Evolutionary conservation across 2,113 vertebrate genomes (phyloP).

Genomic region (Apeltes quadracus): DNA sequence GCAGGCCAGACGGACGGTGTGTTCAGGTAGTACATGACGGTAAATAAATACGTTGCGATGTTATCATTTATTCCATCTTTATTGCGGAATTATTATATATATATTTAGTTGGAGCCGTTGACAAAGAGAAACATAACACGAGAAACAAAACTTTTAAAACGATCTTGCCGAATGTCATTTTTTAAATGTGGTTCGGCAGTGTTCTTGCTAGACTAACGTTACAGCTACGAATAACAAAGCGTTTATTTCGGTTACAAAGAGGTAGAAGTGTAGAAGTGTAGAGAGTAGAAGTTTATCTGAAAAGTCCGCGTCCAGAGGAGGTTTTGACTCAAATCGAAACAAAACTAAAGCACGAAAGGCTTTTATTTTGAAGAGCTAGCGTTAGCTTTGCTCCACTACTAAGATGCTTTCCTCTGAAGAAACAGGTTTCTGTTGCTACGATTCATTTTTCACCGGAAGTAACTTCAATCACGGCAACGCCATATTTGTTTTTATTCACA

Average conservation of each 20-base stretch:
- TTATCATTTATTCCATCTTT: too few relatives aligned
- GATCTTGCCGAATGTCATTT: too few relatives aligned
- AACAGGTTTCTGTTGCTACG: neutral
- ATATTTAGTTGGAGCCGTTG: too few relatives aligned
- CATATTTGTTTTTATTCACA: rapidly evolving
- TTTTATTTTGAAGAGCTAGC: slow-evolving; percentile 27
- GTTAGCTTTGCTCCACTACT: neutral
- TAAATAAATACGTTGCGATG: too few relatives aligned
- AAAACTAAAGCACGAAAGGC: neutral
- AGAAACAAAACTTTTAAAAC: too few relatives aligned
- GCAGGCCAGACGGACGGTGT: neutral
- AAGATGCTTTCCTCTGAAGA: neutral
- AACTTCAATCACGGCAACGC: rapidly evolving
- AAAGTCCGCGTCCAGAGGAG: neutral
- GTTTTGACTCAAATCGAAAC: neutral
- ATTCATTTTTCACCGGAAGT: rapidly evolving
- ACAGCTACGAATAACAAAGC: too few relatives aligned
- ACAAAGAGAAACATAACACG: too few relatives aligned
- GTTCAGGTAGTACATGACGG: neutral
- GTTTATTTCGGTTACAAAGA: too few relatives aligned
- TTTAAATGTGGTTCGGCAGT: too few relatives aligned
- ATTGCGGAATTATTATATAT: too few relatives aligned
- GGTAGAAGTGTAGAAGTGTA: neutral
- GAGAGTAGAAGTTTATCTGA: too few relatives aligned
- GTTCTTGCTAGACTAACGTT: too few relatives aligned